Conservation (phyloP, 2,888 invertebrate genomes). For the Brachylomia viminalis region DNA sequence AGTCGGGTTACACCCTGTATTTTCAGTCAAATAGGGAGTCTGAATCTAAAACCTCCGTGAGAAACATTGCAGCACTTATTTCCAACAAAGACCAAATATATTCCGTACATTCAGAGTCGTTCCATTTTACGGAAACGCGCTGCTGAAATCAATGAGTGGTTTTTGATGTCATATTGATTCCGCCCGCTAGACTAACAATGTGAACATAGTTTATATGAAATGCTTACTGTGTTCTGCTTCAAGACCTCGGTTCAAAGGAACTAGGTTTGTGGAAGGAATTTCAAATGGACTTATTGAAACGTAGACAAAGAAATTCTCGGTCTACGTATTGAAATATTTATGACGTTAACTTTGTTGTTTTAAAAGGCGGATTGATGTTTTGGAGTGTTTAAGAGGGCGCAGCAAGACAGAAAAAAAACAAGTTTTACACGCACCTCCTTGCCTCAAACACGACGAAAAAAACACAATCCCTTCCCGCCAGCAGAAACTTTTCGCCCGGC, state of each 20-base stretch:
- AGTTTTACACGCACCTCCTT: too few species aligned
- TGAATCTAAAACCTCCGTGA: constrained; percentile 13
- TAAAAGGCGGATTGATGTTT: not conserved
- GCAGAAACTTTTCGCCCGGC: too few species aligned
- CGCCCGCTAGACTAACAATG: constrained; percentile 59
- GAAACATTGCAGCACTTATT: constrained; percentile 42
- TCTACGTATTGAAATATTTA: constrained; percentile 14
- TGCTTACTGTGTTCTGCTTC: constrained; percentile 35
- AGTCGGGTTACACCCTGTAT: not conserved
- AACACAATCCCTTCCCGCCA: too few species aligned
- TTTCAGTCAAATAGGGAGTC: constrained; percentile 3
- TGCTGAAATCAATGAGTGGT: constrained; percentile 61
- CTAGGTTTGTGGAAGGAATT: constrained; percentile 16
- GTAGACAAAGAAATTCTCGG: constrained; percentile 17
- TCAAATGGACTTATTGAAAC: not conserved
- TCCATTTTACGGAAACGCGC: constrained; percentile 44
- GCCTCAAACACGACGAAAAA: too few species aligned
- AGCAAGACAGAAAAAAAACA: too few species aligned
- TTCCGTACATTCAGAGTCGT: constrained; percentile 34
- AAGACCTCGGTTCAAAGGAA: constrained; percentile 23
- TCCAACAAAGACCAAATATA: constrained; percentile 49
- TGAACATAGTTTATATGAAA: constrained; percentile 55
- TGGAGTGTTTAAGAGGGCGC: too few species aligned
- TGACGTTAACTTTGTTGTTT: constrained; percentile 6
- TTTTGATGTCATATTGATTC: constrained; percentile 67